A percentile compares a stretch with the other conserved stretches of the same genome.
These are phyloP conservation scores for Eristalis pertinax DNA, from an alignment of 2,888 invertebrate genomes.

Conservation along the genomic window DNA sequence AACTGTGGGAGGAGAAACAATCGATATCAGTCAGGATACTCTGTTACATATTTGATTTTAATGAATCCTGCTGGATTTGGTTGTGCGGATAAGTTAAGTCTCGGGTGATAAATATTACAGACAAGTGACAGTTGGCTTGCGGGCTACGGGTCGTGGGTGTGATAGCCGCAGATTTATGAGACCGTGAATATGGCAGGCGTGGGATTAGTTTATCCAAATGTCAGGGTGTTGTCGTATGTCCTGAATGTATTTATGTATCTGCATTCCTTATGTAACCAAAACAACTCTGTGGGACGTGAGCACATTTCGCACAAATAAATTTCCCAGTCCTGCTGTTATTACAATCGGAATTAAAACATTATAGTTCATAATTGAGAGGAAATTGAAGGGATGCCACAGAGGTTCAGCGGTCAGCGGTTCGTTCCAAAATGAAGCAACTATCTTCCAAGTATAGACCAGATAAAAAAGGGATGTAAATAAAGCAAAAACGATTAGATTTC, in stretches of 20 bases:
- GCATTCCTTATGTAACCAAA: not conserved
- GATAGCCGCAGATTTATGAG: not conserved
- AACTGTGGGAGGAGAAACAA: conserved; percentile 22
- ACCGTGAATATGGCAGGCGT: not conserved
- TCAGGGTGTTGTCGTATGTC: not conserved
- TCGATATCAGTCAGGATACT: conserved; percentile 27
- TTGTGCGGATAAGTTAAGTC: not conserved
- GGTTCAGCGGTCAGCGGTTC: no score
- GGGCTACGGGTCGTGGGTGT: not conserved
- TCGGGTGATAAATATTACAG: not conserved
- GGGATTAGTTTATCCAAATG: not conserved
- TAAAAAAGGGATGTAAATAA: no score
- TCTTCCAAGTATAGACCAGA: no score
- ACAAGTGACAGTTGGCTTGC: not conserved
- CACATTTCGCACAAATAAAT: no score
- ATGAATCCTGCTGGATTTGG: conserved; percentile 22
- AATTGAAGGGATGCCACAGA: no score
- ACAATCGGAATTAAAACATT: no score
- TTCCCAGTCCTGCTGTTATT: no score
- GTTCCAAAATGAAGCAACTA: no score
- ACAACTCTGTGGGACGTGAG: no score
- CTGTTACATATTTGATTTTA: conserved; percentile 30
- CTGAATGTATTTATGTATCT: not conserved
- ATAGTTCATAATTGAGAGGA: no score
- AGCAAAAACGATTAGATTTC: no score